These are phyloP conservation scores for Melanostoma mellinum DNA, from an alignment of 2,888 invertebrate species.

Conservation along the genomic window DNA sequence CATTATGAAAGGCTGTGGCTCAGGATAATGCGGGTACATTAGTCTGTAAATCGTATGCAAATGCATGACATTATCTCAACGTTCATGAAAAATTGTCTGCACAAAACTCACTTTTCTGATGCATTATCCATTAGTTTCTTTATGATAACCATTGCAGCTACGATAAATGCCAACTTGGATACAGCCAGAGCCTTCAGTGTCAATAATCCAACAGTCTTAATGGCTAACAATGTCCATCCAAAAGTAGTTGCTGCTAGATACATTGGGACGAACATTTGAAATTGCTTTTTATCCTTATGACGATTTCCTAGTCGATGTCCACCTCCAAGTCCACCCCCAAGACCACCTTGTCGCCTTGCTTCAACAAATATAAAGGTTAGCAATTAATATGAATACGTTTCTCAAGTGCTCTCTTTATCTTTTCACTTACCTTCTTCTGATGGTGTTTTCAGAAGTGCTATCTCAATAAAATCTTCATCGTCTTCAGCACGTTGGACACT, in stretches of 20 bases:
- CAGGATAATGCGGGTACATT: constrained; percentile 80
- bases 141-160: constrained; percentile 85
- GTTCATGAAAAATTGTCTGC: not conserved
- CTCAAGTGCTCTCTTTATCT: no score
- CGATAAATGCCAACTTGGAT: constrained; percentile 87
- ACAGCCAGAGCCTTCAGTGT: constrained; percentile 88
- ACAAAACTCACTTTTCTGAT: constrained; percentile 79
- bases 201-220: constrained; percentile 85
- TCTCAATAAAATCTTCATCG: constrained; percentile 80
- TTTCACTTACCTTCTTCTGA: constrained; percentile 76
- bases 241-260: constrained; percentile 88
- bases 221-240: constrained; percentile 85
- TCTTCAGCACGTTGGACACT: constrained; percentile 81
- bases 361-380: constrained; percentile 21
- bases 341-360: constrained; percentile 72
- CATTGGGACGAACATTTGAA: constrained; percentile 86
- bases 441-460: constrained; percentile 80
- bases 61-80: not conserved
- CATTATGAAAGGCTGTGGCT: constrained; percentile 81
- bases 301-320: constrained; percentile 75
- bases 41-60: constrained; percentile 75
- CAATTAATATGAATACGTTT: not conserved
- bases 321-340: constrained; percentile 77
- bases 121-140: constrained; percentile 86
- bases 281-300: constrained; percentile 84